Percentiles rank a stretch among this genome's conserved stretches.
Conservation (phyloP, 2,113 vertebrate genomes). For the Egretta garzetta region DNA sequence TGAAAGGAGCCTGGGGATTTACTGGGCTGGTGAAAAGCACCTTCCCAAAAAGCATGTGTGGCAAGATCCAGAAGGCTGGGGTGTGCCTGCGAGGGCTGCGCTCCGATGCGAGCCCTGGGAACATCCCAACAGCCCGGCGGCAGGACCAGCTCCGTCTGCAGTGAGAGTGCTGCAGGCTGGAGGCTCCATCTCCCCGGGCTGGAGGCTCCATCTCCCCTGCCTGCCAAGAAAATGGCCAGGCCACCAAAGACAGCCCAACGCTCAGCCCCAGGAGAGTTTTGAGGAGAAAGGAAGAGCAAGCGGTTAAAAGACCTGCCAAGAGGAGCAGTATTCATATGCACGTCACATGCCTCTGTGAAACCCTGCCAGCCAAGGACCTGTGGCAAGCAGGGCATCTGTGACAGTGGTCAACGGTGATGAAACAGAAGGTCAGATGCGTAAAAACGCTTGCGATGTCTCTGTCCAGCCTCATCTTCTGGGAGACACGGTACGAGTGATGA, state of each 20-base stretch:
- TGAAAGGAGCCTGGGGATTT: not conserved
- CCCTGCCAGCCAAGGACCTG: not conserved
- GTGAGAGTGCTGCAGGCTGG: not conserved
- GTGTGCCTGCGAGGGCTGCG: fast-evolving
- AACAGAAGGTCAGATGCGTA: not conserved
- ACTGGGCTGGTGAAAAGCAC: not conserved
- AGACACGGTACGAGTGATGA: not conserved
- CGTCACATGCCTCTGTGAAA: not conserved
- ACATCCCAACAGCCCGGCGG: not conserved
- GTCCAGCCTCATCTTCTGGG: not conserved
- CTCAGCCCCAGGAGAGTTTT: not conserved
- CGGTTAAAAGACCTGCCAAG: not conserved
- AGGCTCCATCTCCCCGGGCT: not conserved
- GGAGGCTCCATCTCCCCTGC: not conserved
- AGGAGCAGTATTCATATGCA: not conserved
- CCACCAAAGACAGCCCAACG: not conserved
- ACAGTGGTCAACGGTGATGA: not conserved
- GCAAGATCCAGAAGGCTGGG: not conserved
- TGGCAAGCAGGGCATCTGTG: not conserved
- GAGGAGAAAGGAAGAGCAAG: not conserved
- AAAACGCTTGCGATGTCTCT: not conserved
- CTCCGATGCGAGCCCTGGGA: not conserved
- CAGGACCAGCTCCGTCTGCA: not conserved
- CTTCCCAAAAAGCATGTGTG: not conserved
- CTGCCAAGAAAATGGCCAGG: not conserved